These are phyloP conservation scores for Remorina albescens DNA, from an alignment of 2,797 vertebrate genomes.

Conservation along the genomic window DNA sequence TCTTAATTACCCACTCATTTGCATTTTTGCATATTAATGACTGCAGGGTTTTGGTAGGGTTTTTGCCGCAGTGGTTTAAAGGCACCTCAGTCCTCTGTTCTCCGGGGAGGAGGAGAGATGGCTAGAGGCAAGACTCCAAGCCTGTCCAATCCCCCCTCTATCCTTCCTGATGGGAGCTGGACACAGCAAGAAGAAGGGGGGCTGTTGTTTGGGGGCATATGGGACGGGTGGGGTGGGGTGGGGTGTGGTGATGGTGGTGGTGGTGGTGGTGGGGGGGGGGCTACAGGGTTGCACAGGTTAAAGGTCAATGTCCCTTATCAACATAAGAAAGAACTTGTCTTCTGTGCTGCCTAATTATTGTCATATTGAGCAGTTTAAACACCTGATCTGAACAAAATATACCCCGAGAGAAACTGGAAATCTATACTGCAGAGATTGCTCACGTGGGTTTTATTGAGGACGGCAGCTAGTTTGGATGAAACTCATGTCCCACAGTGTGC, in stretches of 20 bases:
- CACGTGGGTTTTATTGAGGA: constrained; percentile 77
- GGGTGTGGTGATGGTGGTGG: no score
- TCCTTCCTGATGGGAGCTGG: constrained; percentile 73
- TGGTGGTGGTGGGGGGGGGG: constrained; percentile 35
- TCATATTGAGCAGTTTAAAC: constrained; percentile 86
- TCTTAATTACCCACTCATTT: constrained; percentile 96
- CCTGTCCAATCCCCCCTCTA: constrained; percentile 69
- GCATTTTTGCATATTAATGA: constrained; percentile 99
- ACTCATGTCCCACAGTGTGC: constrained; percentile 77
- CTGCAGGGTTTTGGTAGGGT: constrained; percentile 88
- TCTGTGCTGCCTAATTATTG: constrained; percentile 82
- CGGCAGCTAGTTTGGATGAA: constrained; percentile 79
- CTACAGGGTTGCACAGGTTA: constrained; percentile 70
- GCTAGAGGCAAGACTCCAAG: constrained; percentile 84
- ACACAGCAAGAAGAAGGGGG: constrained; percentile 54
- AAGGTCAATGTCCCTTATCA: constrained; percentile 83
- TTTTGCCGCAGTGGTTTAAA: constrained; percentile 91
- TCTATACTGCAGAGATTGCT: constrained; percentile 76
- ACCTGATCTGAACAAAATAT: constrained; percentile 80
- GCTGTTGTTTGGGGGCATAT: constrained; percentile 67
- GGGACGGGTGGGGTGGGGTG: constrained; percentile 62
- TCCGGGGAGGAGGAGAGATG: constrained; percentile 83
- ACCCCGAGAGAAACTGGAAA: constrained; percentile 75
- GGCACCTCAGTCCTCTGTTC: constrained; percentile 85
- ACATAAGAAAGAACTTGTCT: constrained; percentile 86